phyloP scores from a whole-genome alignment of 2,797 vertebrate genomes.

The Tadarida brasiliensis region DNA sequence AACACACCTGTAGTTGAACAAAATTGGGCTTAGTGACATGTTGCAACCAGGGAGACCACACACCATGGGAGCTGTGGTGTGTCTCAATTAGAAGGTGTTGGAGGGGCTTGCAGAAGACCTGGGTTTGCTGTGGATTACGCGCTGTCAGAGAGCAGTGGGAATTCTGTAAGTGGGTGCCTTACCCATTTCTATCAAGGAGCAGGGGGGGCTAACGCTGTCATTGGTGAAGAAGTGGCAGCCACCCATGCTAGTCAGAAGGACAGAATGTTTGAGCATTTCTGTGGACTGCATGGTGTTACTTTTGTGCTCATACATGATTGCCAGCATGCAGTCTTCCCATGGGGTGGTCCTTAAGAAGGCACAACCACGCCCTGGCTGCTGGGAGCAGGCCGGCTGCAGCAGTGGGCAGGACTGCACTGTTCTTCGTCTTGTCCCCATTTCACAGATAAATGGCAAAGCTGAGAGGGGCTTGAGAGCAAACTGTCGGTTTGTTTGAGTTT shows the following conservation, averaged over 20 bases:
- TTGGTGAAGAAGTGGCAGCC: not conserved
- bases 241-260: no score
- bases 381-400: not conserved
- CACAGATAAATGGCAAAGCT: not conserved
- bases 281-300: not conserved
- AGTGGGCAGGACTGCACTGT: fast-evolving
- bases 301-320: not conserved
- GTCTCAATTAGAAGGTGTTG: not conserved
- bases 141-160: not conserved
- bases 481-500: not conserved
- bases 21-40: not conserved
- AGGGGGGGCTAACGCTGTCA: not conserved
- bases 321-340: not conserved
- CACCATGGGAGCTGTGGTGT: not conserved
- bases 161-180: not conserved
- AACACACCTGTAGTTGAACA: not conserved
- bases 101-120: not conserved
- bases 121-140: not conserved
- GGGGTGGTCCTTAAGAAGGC: not conserved
- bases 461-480: not conserved
- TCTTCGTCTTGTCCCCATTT: not conserved
- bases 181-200: not conserved
- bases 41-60: not conserved
- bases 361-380: not conserved
- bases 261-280: not conserved